Percentiles rank a stretch among this genome's conserved stretches.
These are phyloP conservation scores for Nyctereutes procyonoides DNA, from an alignment of 2,113 vertebrate genomes.

Conservation along the genomic window DNA sequence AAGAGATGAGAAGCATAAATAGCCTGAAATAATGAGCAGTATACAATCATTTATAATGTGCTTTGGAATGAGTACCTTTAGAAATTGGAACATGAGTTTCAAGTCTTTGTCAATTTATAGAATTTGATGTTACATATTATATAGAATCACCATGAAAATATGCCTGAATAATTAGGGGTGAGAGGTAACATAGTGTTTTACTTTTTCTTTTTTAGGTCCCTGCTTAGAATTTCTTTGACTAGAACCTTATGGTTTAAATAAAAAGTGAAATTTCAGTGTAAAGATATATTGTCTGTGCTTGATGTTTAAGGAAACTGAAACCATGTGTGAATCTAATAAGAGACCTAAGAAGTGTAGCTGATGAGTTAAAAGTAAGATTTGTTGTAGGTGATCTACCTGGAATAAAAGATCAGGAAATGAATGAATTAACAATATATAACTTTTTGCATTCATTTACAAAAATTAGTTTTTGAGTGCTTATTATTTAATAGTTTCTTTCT, in stretches of 20 bases:
- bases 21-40: conserved; percentile 32
- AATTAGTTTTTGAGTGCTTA: conserved; percentile 9
- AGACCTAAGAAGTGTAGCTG: not conserved
- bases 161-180: not conserved
- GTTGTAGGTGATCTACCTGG: not conserved
- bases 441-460: conserved; percentile 14
- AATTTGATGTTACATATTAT: conserved; percentile 23
- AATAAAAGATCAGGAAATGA: conserved; percentile 26
- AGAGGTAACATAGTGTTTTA: not conserved
- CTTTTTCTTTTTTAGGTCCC: not conserved
- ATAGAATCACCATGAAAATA: not conserved
- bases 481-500: conserved; percentile 36
- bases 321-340: not conserved
- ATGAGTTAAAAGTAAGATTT: not conserved
- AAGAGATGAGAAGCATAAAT: conserved; percentile 10
- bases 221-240: conserved; percentile 20
- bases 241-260: not conserved
- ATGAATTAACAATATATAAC: not conserved
- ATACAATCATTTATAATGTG: conserved; percentile 37
- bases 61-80: conserved; percentile 47
- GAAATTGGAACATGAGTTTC: not conserved
- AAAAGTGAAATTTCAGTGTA: conserved; percentile 8
- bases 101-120: conserved; percentile 22
- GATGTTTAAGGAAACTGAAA: conserved; percentile 52
- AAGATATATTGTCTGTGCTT: not conserved